These are phyloP conservation scores for Dasyprocta punctata DNA, from an alignment of 2,113 vertebrate species.

Conservation along the genomic window DNA sequence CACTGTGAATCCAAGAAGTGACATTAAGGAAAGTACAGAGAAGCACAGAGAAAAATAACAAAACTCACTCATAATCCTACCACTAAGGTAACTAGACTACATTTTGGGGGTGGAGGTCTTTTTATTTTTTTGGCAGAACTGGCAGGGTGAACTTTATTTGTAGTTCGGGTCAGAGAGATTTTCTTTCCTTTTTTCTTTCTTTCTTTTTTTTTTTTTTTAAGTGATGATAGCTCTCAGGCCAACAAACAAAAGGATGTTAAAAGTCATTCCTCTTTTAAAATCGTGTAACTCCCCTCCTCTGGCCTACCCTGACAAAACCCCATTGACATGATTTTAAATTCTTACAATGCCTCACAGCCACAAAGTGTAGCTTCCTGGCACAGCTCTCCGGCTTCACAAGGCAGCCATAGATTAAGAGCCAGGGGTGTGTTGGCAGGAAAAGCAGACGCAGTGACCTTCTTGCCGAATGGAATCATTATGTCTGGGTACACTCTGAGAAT, in stretches of 20 bases:
- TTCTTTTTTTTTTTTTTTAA: background rate
- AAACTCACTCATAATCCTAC: background rate
- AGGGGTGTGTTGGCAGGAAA: constrained; percentile 80
- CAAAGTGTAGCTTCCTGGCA: constrained; percentile 76
- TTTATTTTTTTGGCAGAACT: constrained; percentile 37
- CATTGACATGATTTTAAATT: constrained; percentile 71
- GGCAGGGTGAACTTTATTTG: constrained; percentile 27
- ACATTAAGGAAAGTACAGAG: constrained; percentile 11
- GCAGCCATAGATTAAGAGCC: constrained; percentile 79
- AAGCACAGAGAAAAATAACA: constrained; percentile 35
- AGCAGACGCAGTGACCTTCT: constrained; percentile 81
- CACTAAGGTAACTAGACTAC: constrained; percentile 8
- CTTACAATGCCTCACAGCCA: constrained; percentile 65
- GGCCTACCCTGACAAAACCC: constrained; percentile 54
- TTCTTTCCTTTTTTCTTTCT: background rate
- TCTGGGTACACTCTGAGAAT: constrained; percentile 66
- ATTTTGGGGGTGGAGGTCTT: background rate
- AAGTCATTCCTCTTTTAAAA: constrained; percentile 33
- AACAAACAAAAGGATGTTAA: constrained; percentile 52
- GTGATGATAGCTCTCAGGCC: constrained; percentile 35
- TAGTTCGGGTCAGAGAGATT: background rate
- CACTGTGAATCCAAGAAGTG: background rate
- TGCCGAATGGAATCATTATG: constrained; percentile 73
- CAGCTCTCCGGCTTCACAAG: constrained; percentile 71
- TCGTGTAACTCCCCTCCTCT: background rate